phyloP scores from a whole-genome alignment of 2,888 invertebrate species.

The Temnothorax unifasciatus region DNA sequence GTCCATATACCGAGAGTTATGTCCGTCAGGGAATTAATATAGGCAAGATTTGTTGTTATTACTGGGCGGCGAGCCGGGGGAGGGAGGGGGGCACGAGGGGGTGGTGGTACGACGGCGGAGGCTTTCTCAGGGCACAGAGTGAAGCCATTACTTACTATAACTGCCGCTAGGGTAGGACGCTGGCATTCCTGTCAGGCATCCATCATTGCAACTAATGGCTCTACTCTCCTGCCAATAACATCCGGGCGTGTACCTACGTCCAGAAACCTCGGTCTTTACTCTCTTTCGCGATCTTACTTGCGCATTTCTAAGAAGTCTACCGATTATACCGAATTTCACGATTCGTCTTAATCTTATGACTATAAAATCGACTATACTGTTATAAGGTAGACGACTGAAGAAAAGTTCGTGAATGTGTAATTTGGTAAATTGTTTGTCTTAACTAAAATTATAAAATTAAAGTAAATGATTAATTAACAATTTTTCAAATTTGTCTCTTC shows the following conservation, averaged over 20 bases:
- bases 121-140: conserved; percentile 85
- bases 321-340: conserved; percentile 26
- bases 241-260: conserved; percentile 81
- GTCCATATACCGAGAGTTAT: conserved; percentile 83
- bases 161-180: conserved; percentile 84
- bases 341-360: background rate
- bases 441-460: background rate
- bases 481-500: no score
- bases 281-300: conserved; percentile 72
- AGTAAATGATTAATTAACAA: no score
- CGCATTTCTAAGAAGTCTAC: conserved; percentile 45
- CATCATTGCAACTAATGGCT: conserved; percentile 86
- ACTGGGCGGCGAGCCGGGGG: conserved; percentile 72
- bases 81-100: conserved; percentile 54
- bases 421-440: background rate
- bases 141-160: conserved; percentile 86
- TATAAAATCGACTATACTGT: background rate
- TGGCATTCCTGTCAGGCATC: conserved; percentile 85
- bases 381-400: background rate
- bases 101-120: conserved; percentile 75
- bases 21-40: conserved; percentile 85
- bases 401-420: background rate
- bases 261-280: conserved; percentile 75
- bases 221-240: conserved; percentile 86
- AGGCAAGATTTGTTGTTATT: conserved; percentile 86